phyloP scores from a whole-genome alignment of 2,113 vertebrate genomes.

The Tiliqua scincoides region DNA sequence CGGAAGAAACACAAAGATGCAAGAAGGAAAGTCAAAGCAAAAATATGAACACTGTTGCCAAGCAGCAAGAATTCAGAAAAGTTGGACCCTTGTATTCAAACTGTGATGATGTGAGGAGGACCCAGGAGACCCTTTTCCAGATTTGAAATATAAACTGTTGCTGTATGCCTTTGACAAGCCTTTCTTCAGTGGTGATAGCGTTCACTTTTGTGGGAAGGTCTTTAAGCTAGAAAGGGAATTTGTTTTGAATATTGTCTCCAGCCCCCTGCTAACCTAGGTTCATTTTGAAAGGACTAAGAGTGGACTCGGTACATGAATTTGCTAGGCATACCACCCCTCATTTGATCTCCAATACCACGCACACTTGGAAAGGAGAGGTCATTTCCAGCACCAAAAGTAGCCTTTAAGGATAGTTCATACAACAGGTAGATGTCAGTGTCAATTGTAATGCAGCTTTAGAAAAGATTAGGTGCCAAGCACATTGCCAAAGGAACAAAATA shows the following conservation, averaged over 20 bases:
- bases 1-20: slow-evolving; percentile 93
- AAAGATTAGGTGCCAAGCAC: not conserved
- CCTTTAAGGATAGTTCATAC: not conserved
- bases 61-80: not conserved
- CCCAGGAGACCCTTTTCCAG: not conserved
- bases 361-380: not conserved
- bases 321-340: not conserved
- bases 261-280: not conserved
- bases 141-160: not conserved
- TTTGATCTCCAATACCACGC: not conserved
- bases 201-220: not conserved
- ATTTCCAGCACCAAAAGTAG: not conserved
- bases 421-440: not conserved
- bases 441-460: not conserved
- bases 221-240: not conserved
- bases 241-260: not conserved
- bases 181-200: not conserved
- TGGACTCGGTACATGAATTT: not conserved
- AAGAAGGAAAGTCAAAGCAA: slow-evolving; percentile 78
- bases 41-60: slow-evolving; percentile 60
- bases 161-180: not conserved
- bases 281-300: not conserved
- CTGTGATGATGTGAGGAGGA: not conserved
- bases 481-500: not conserved
- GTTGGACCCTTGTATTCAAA: not conserved